A percentile compares a stretch with the other conserved stretches of the same genome.
Conservation (phyloP, 2,797 vertebrate species). For the Dicrostonyx torquatus region DNA sequence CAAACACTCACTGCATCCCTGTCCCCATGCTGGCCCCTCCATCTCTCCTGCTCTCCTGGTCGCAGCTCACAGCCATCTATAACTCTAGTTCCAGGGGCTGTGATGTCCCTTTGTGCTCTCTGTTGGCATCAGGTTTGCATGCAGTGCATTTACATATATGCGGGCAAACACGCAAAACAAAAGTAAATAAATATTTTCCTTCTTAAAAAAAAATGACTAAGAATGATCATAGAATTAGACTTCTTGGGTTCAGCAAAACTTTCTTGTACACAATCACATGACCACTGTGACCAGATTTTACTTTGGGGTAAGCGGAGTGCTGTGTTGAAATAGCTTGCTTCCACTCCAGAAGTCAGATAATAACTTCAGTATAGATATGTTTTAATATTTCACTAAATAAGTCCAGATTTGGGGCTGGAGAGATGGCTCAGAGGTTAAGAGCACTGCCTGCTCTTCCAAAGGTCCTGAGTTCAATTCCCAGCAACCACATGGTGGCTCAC, state of each 20-base stretch:
- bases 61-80: background rate
- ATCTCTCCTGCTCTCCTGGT: background rate
- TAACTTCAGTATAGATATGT: background rate
- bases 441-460: no score
- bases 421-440: no score
- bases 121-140: no score
- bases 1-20: background rate
- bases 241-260: background rate
- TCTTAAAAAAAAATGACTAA: background rate
- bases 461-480: no score
- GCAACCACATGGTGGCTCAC: no score
- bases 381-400: background rate
- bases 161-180: background rate
- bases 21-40: background rate
- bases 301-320: background rate
- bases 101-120: background rate
- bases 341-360: background rate
- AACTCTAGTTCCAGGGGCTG: background rate
- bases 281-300: background rate
- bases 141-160: background rate
- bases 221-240: background rate
- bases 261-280: background rate
- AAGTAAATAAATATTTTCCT: background rate
- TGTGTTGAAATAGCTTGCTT: background rate
- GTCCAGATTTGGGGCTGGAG: background rate